These are phyloP conservation scores for Cygnus atratus DNA, from an alignment of 2,113 vertebrate species.

Conservation along the genomic window DNA sequence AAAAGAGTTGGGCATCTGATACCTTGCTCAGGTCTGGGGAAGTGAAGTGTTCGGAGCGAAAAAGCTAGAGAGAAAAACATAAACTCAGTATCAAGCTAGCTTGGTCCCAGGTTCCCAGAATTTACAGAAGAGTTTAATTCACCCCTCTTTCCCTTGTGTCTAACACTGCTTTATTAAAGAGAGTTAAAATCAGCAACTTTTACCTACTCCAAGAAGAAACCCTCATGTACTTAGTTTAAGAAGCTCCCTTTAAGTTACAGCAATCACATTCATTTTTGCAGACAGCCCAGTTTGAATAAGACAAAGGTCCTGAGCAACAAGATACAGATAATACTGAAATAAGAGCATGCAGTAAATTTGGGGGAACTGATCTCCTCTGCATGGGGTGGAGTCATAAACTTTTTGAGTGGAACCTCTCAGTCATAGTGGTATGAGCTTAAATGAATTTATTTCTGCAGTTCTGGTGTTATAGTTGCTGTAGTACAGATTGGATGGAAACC, in stretches of 20 bases:
- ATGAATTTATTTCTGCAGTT: background rate
- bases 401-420: background rate
- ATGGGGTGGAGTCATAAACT: background rate
- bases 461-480: background rate
- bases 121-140: background rate
- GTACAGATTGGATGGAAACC: background rate
- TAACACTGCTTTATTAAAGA: background rate
- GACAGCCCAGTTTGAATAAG: background rate
- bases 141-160: background rate
- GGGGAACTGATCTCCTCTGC: background rate
- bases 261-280: background rate
- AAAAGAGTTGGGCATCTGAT: background rate
- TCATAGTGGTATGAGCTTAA: background rate
- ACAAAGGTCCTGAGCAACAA: background rate
- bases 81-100: background rate
- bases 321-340: background rate
- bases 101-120: background rate
- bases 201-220: background rate
- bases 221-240: background rate
- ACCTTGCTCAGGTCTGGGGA: background rate
- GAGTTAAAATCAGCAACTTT: background rate
- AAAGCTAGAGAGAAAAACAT: background rate
- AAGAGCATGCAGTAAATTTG: background rate
- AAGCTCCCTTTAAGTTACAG: background rate
- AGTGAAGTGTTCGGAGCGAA: background rate